Evolutionary conservation across 2,113 vertebrate species (phyloP), one percentile per base, ranked within the genome.

Genomic region (Pygoscelis antarcticus): DNA sequence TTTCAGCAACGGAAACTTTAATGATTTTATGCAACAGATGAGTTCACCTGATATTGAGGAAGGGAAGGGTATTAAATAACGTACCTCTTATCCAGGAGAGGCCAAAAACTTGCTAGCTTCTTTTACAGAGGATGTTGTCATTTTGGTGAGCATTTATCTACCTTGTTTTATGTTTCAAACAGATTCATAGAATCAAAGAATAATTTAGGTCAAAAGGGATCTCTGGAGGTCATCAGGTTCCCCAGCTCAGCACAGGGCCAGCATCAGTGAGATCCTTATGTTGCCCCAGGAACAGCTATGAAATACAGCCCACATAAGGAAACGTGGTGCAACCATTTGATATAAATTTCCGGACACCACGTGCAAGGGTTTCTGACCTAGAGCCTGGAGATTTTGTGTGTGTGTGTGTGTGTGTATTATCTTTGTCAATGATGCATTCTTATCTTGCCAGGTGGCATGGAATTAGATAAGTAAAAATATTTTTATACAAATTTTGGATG

Each of bases 1-100:
- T 93, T 96, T 97, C 90, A 90, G 72, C 87, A 74, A 83, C 62
- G 97, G 84, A 98, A 98, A 97, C 36, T 94, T 95, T 97, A 97
- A 97, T 89, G 92, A 84, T 80, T 65, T 95, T 84, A 87, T 83
- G 91, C 92, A 96, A 75, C 54, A 69, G 52, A 88, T 76, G 90
- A 80, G 54, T 66, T 91, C 70, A 74, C 89, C 72, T 90, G 89
- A 95, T 96, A 95, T 3, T 44, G 70, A 82, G 20, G 62, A 54
- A 49, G 34, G 32, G 15, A 40, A 30, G 11, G 44, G 16, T 92
- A 81, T 94, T 94, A 89, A 96, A 81, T 95, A 87, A 77, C 90
- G 90, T 12, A 55, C 20, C 16, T 23, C 58, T 49, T 55, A 66
- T 26, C 66, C 32, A 66, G 23, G 32, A 70, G 93, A 65, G 57